Conservation (phyloP, 2,888 invertebrate species). For the Sabellastarte sp. region DNA sequence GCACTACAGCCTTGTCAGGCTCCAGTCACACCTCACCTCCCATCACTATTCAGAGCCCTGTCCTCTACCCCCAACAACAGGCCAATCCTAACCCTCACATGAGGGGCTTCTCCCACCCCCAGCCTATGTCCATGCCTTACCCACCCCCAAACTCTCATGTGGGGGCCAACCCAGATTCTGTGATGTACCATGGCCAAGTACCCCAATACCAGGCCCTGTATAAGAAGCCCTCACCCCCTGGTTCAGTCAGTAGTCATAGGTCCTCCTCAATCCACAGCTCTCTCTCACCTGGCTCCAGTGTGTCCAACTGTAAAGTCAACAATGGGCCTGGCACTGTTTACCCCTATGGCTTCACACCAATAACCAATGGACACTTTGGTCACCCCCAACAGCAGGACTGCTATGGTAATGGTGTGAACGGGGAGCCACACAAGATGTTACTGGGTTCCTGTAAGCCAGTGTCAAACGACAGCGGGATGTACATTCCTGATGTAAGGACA, state of each 20-base stretch:
- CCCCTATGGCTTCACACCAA: neutral
- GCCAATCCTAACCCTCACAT: conserved; percentile 25
- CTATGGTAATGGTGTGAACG: no score
- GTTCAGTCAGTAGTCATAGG: conserved; percentile 48
- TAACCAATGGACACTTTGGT: neutral
- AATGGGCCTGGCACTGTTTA: no score
- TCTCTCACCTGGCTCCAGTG: conserved; percentile 18
- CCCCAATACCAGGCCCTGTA: conserved; percentile 35
- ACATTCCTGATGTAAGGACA: neutral
- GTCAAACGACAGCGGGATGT: neutral
- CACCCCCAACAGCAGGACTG: neutral
- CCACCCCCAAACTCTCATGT: no score
- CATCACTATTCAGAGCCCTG: no score
- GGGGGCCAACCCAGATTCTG: conserved; percentile 24
- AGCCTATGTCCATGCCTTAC: conserved; percentile 21
- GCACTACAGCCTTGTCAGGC: conserved; percentile 8
- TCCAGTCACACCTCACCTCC: conserved; percentile 11
- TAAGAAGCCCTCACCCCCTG: conserved; percentile 47
- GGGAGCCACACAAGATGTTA: no score
- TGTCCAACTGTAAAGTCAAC: conserved; percentile 1
- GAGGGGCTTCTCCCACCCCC: conserved; percentile 24
- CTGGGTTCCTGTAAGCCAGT: neutral
- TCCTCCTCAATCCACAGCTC: conserved; percentile 42
- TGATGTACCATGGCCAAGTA: conserved; percentile 11
- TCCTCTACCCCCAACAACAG: conserved; percentile 28